Conservation (phyloP, 2,888 invertebrate species). For the Epicampocera succincta region DNA sequence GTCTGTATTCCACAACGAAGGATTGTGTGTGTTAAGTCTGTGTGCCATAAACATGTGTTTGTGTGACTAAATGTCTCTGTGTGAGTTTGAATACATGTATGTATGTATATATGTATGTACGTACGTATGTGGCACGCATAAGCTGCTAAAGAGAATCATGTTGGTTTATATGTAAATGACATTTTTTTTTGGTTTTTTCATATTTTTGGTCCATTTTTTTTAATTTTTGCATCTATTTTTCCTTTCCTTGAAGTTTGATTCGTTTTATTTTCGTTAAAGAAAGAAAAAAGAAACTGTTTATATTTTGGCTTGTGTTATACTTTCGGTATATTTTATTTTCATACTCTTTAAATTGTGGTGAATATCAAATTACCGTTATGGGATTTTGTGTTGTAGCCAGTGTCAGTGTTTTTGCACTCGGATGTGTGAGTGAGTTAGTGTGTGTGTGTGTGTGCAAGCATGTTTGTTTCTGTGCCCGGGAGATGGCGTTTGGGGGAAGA, state of each 20-base stretch:
- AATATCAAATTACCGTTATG: slow-evolving; percentile 67
- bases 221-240: slow-evolving; percentile 21
- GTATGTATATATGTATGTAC: no score
- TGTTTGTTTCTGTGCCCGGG: slow-evolving; percentile 7
- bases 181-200: slow-evolving; percentile 31
- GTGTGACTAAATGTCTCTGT: slow-evolving; percentile 5
- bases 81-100: no score
- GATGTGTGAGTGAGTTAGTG: background rate
- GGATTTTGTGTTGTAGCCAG: slow-evolving; percentile 9
- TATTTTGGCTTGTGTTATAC: slow-evolving; percentile 31
- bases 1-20: slow-evolving; percentile 24
- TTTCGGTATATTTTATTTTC: slow-evolving; percentile 8
- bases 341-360: slow-evolving; percentile 65
- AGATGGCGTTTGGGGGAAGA: background rate
- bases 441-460: slow-evolving; percentile 7
- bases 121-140: background rate
- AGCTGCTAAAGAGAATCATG: background rate
- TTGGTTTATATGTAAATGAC: slow-evolving; percentile 1
- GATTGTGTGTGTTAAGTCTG: slow-evolving; percentile 64
- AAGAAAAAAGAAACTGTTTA: slow-evolving; percentile 51
- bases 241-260: slow-evolving; percentile 32
- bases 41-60: background rate
- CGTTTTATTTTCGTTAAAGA: slow-evolving; percentile 35
- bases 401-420: slow-evolving; percentile 3
- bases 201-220: slow-evolving; percentile 52